Conservation (phyloP, 2,888 invertebrate species). For the Thelaira solivaga region DNA sequence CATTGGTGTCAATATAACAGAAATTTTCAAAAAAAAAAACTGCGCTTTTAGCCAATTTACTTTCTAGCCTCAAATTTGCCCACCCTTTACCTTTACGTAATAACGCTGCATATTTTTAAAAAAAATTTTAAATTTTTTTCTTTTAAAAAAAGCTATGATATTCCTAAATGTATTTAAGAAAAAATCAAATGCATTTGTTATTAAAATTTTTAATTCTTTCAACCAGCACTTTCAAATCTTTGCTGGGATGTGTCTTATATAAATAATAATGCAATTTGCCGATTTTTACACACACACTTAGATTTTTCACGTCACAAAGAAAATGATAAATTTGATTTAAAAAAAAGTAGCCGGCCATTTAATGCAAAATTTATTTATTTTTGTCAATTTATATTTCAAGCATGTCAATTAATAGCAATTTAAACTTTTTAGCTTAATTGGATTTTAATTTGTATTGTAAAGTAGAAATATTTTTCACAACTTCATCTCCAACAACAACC, state of each 20-base stretch:
- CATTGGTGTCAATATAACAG: too few relatives aligned
- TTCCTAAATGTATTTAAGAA: too few relatives aligned
- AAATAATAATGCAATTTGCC: not conserved
- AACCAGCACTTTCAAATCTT: too few relatives aligned
- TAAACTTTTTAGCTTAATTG: conserved; percentile 42
- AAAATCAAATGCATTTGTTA: too few relatives aligned
- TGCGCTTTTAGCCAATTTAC: too few relatives aligned
- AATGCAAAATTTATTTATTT: conserved; percentile 4
- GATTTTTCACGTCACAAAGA: not conserved
- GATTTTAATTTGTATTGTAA: conserved; percentile 41
- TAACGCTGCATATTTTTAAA: too few relatives aligned
- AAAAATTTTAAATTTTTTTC: too few relatives aligned
- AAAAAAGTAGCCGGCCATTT: not conserved
- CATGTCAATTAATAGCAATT: conserved; percentile 48
- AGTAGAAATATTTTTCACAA: not conserved
- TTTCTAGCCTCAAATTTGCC: too few relatives aligned
- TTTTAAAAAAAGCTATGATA: too few relatives aligned
- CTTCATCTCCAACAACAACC: not conserved
- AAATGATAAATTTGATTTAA: not conserved
- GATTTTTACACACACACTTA: not conserved
- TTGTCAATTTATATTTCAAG: conserved; percentile 30
- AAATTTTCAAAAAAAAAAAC: too few relatives aligned
- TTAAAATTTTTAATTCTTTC: too few relatives aligned
- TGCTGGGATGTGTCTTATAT: not conserved
- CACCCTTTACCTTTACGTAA: too few relatives aligned